Percentiles rank a stretch among this genome's conserved stretches.
phyloP scores from a whole-genome alignment of 1,140 invertebrate species.

The Drosophila melanica region DNA sequence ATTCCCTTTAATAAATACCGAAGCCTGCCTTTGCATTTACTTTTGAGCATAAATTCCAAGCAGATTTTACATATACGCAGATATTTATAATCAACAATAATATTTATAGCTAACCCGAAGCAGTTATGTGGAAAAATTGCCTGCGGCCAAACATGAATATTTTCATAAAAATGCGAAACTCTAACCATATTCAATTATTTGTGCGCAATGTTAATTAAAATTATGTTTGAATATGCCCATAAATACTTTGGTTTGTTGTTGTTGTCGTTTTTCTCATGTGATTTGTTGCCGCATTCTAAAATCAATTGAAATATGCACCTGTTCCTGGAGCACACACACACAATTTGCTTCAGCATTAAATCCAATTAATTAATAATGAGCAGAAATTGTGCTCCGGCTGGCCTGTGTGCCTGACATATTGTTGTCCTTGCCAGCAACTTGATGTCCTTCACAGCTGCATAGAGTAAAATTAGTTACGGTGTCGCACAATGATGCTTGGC shows the following conservation, averaged over 20 bases:
- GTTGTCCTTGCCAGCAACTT: slow-evolving; percentile 23
- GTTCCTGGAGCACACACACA: neutral
- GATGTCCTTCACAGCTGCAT: slow-evolving; percentile 40
- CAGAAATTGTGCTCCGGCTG: slow-evolving; percentile 14
- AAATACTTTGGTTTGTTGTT: too few relatives aligned
- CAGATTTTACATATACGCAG: neutral
- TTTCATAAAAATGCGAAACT: slow-evolving; percentile 14
- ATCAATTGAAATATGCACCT: slow-evolving; percentile 31
- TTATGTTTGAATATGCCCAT: slow-evolving; percentile 1
- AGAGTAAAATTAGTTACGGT: slow-evolving; percentile 50
- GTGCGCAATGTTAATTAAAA: slow-evolving; percentile 41
- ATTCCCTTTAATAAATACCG: neutral
- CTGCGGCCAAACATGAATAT: slow-evolving; percentile 7
- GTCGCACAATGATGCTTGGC: slow-evolving; percentile 45
- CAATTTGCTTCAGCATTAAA: slow-evolving; percentile 33
- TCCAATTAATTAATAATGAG: slow-evolving; percentile 54
- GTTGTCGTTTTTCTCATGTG: slow-evolving; percentile 2
- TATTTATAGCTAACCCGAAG: neutral
- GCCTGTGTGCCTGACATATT: slow-evolving; percentile 14
- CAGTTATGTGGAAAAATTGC: slow-evolving; percentile 2
- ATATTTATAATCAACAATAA: slow-evolving; percentile 14
- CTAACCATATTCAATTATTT: slow-evolving; percentile 3
- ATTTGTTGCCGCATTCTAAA: slow-evolving; percentile 14
- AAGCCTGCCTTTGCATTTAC: neutral
- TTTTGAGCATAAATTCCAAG: neutral